Conservation (phyloP, 2,888 invertebrate genomes). For the Oxystoma pomonae region DNA sequence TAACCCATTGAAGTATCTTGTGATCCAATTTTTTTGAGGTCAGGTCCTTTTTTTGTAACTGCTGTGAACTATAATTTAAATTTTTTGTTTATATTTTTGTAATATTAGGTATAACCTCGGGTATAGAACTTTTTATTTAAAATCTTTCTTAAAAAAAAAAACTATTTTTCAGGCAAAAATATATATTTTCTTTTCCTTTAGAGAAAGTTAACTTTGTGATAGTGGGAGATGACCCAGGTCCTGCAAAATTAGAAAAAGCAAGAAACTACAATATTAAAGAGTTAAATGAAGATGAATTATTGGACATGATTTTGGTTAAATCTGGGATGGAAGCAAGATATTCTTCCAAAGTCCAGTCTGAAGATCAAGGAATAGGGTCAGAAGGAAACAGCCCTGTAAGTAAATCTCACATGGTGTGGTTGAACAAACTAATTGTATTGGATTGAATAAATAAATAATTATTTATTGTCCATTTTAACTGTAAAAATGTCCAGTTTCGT, state of each 20-base stretch:
- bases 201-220: slow-evolving; percentile 69
- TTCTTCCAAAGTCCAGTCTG: slow-evolving; percentile 20
- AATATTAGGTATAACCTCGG: too few relatives aligned
- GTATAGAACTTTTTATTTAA: too few relatives aligned
- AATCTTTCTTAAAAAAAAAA: too few relatives aligned
- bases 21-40: too few relatives aligned
- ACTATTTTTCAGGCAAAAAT: not conserved
- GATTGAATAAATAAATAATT: too few relatives aligned
- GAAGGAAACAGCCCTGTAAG: slow-evolving; percentile 19
- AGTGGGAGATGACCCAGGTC: slow-evolving; percentile 82
- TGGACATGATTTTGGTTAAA: slow-evolving; percentile 68
- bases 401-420: too few relatives aligned
- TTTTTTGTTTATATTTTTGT: slow-evolving; percentile 1
- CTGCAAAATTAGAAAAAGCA: slow-evolving; percentile 77
- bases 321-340: slow-evolving; percentile 47
- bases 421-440: too few relatives aligned
- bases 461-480: too few relatives aligned
- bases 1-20: too few relatives aligned
- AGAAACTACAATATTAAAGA: slow-evolving; percentile 65
- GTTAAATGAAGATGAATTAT: slow-evolving; percentile 76
- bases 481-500: too few relatives aligned
- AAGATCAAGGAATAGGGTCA: slow-evolving; percentile 30
- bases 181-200: slow-evolving; percentile 25
- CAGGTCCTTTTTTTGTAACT: too few relatives aligned
- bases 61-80: too few relatives aligned